These are phyloP conservation scores for Bombycilla garrulus DNA, from an alignment of 2,113 vertebrate species.

Conservation along the genomic window DNA sequence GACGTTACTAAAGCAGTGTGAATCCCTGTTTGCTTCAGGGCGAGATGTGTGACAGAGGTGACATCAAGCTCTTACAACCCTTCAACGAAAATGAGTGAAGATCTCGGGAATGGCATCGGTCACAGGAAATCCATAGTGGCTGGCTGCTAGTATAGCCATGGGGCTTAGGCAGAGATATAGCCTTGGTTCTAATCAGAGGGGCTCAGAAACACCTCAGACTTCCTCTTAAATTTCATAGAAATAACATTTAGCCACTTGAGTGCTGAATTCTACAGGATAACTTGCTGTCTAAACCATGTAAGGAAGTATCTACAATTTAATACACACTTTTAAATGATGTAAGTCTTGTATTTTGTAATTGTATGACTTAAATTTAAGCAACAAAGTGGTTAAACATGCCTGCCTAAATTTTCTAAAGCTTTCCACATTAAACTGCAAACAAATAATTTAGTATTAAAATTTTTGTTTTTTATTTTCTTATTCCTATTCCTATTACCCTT, in stretches of 20 bases:
- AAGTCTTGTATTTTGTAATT: constrained; percentile 75
- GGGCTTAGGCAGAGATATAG: constrained; percentile 95
- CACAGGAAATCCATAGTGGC: constrained; percentile 96
- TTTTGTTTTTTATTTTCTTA: constrained; percentile 91
- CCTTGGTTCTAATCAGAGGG: constrained; percentile 88
- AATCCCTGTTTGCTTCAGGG: constrained; percentile 99
- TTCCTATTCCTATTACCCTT: constrained; percentile 92
- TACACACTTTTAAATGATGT: constrained; percentile 62
- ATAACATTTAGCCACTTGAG: constrained; percentile 77
- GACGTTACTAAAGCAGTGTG: constrained; percentile 99
- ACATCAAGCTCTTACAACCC: constrained; percentile 98
- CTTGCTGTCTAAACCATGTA: constrained; percentile 72
- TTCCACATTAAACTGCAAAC: constrained; percentile 74
- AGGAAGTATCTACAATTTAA: constrained; percentile 72
- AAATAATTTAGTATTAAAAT: constrained; percentile 84
- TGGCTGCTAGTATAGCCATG: constrained; percentile 89
- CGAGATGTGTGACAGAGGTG: constrained; percentile 99
- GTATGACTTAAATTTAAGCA: constrained; percentile 76
- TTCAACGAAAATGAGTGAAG: constrained; percentile 99
- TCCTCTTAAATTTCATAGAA: constrained; percentile 71
- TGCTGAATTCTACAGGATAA: constrained; percentile 76
- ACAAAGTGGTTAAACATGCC: constrained; percentile 83
- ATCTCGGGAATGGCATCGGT: constrained; percentile 98
- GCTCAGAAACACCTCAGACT: constrained; percentile 67
- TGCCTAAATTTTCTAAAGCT: constrained; percentile 79